Conservation (phyloP, 2,888 invertebrate genomes). For the Phortica okadai region DNA sequence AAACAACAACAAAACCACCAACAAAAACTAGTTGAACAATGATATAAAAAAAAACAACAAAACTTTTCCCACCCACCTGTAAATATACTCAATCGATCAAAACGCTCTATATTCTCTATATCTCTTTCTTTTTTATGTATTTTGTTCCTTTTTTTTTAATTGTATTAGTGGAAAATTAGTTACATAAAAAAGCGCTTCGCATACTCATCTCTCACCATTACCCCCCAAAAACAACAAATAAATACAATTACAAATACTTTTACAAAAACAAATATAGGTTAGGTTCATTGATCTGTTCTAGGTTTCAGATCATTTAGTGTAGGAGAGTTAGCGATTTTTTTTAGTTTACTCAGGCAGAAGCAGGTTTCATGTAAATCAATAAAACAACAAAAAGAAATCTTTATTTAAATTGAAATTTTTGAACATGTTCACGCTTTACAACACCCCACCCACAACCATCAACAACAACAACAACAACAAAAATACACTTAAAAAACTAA, state of each 20-base stretch:
- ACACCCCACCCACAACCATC: conserved; percentile 33
- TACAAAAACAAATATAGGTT: conserved; percentile 8
- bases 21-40: conserved; percentile 19
- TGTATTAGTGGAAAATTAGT: conserved; percentile 59
- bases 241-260: conserved; percentile 26
- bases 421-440: conserved; percentile 22
- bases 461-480: conserved; percentile 43
- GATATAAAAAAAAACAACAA: conserved; percentile 16
- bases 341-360: conserved; percentile 8
- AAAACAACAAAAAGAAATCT: conserved; percentile 2
- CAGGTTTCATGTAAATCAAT: neutral
- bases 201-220: conserved; percentile 67
- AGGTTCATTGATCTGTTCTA: conserved; percentile 10
- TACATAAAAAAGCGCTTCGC: conserved; percentile 70
- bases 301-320: neutral
- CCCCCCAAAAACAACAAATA: conserved; percentile 30
- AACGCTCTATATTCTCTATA: conserved; percentile 28
- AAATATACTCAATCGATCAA: conserved; percentile 61
- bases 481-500: conserved; percentile 35
- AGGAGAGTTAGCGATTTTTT: neutral
- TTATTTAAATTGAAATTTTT: conserved; percentile 1
- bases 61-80: conserved; percentile 53
- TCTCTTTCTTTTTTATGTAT: conserved; percentile 51
- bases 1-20: conserved; percentile 41
- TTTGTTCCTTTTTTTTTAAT: conserved; percentile 47